Evolutionary conservation across 2,113 vertebrate genomes (phyloP), one percentile per base, ranked within the genome.

Genomic region (Oceanodroma tethys): DNA sequence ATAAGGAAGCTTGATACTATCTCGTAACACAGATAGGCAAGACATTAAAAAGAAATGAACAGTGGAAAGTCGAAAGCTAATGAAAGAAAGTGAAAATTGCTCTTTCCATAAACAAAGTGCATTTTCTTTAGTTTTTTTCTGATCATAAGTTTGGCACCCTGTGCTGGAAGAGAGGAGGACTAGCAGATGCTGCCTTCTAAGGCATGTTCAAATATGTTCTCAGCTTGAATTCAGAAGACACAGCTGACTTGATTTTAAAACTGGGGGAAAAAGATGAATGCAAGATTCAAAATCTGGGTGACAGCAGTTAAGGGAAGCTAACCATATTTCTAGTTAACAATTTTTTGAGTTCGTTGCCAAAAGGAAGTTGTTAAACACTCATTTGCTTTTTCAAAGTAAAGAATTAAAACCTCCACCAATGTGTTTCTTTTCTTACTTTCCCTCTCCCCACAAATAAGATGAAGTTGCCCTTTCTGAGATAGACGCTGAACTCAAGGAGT

Each of bases 131-230:
- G 60, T 88, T 90, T 86, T 15, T 73, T 86, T 80, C 74, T 78
- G 34, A 81, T 91, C 48, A 32, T 87, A 90, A 40, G 4, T 78
- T 91, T 96, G 73, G 14, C 45, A 86, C 17, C 9, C 34, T 88
- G 48, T 62, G 27, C 66, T 91, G 74, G 73, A 89, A 90, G 32
- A 56, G 23, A 59, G n/a, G n/a, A 45, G 34, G 18, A 48, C 36
- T 84, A 86, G 42, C 92, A 96, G 81, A 90, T 92, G 71, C 75
- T 96, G 75, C 20, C 74, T 91, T 96, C 53, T 82, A 90, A 86
- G 74, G 22, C 68, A 52, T 76, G 53, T 72, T 90, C 81, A 95
- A 91, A 81, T 91, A 79, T 83, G 70, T 60, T 94, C 73, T 82
- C 48, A 76, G 73, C 56, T 90, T 95, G 68, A 94, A 74, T 84